Percentiles rank a stretch among this genome's conserved stretches.
These are phyloP conservation scores for Semicossyphus pulcher DNA, from an alignment of 2,113 vertebrate genomes.

Conservation along the genomic window DNA sequence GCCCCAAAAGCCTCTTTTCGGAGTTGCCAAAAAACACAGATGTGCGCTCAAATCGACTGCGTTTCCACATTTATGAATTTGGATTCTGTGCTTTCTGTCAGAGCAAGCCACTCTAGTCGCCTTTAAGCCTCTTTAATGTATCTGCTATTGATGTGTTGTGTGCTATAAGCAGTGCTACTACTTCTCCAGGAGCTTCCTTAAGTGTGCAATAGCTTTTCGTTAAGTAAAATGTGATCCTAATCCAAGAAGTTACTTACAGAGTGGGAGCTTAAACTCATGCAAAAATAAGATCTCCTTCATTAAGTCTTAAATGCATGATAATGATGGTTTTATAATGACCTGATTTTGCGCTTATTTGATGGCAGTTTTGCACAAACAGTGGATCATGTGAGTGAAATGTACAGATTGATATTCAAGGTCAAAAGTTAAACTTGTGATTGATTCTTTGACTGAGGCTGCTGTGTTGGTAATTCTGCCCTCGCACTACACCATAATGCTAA, in stretches of 20 bases:
- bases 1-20: conserved; percentile 11
- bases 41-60: conserved; percentile 9
- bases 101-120: conserved; percentile 13
- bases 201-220: conserved; percentile 63
- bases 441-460: conserved; percentile 5
- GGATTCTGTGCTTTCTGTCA: conserved; percentile 17
- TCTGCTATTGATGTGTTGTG: conserved; percentile 40
- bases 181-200: conserved; percentile 36
- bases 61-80: conserved; percentile 12
- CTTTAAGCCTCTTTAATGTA: conserved; percentile 32
- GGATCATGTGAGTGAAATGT: background rate
- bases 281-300: conserved; percentile 1
- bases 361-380: conserved; percentile 2
- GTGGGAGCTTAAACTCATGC: background rate
- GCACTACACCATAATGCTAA: conserved; percentile 9
- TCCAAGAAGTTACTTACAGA: conserved; percentile 5
- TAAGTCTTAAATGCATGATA: background rate
- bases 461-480: background rate
- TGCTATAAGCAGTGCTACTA: conserved; percentile 19
- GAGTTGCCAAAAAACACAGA: conserved; percentile 35
- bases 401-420: conserved; percentile 4
- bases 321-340: conserved; percentile 3
- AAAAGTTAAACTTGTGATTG: background rate
- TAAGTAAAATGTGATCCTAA: conserved; percentile 52
- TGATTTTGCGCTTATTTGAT: conserved; percentile 19